A percentile compares a stretch with the other conserved stretches of the same genome.
phyloP scores from a whole-genome alignment of 1,140 invertebrate genomes.

The Drosophila cardini region DNA sequence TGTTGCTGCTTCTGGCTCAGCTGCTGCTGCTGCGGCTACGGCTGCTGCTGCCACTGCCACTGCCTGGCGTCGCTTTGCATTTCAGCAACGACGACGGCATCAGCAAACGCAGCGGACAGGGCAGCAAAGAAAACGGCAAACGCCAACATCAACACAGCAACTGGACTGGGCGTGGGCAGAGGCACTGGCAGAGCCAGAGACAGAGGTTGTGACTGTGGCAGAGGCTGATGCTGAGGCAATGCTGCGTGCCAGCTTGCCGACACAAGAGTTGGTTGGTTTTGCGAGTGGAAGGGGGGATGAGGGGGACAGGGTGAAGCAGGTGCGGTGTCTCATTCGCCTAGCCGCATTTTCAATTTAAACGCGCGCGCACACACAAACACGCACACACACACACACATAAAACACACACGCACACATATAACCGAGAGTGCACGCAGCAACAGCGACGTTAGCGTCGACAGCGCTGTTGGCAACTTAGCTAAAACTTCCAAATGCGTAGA shows the following conservation, averaged over 20 bases:
- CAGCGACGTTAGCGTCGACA: slow-evolving; percentile 13
- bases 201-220: slow-evolving; percentile 1
- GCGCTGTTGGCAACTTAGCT: slow-evolving; percentile 66
- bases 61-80: slow-evolving; percentile 46
- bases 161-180: slow-evolving; percentile 32
- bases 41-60: slow-evolving; percentile 13
- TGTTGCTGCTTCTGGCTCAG: slow-evolving; percentile 58
- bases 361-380: slow-evolving; percentile 39
- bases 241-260: not conserved
- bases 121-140: slow-evolving; percentile 56
- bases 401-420: slow-evolving; percentile 27
- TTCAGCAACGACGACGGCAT: slow-evolving; percentile 18
- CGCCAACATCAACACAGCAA: slow-evolving; percentile 28
- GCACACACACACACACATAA: slow-evolving; percentile 17
- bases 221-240: not conserved
- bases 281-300: too few species aligned
- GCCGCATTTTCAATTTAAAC: slow-evolving; percentile 76
- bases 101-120: slow-evolving; percentile 34
- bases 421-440: slow-evolving; percentile 34
- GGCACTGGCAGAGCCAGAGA: slow-evolving; percentile 17
- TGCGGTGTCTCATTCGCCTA: slow-evolving; percentile 38
- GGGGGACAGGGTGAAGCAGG: too few species aligned
- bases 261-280: slow-evolving; percentile 12
- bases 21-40: slow-evolving; percentile 15
- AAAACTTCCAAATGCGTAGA: slow-evolving; percentile 78